Percentiles rank a stretch among this genome's conserved stretches.
These are phyloP conservation scores for Clarias gariepinus DNA, from an alignment of 2,113 vertebrate genomes.

Conservation along the genomic window DNA sequence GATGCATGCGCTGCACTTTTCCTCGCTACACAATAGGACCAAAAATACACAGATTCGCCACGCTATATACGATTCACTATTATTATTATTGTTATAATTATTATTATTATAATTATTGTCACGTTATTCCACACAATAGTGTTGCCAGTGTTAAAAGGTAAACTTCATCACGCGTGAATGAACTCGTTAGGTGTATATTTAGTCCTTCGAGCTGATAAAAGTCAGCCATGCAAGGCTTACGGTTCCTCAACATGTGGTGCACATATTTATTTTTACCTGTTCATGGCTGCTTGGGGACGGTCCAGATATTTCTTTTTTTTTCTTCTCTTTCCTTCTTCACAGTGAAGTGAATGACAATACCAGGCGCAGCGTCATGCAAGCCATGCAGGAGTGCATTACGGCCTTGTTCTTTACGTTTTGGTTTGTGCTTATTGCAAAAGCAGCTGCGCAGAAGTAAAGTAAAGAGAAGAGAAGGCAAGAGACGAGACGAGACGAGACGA, in stretches of 20 bases:
- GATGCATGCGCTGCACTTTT: conserved; percentile 60
- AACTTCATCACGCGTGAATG: conserved; percentile 24
- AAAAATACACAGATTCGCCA: conserved; percentile 58
- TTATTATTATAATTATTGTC: too few relatives aligned
- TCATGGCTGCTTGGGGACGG: conserved; percentile 65
- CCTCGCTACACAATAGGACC: conserved; percentile 71
- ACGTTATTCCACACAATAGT: too few relatives aligned
- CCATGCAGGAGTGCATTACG: conserved; percentile 70
- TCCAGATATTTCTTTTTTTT: conserved; percentile 54
- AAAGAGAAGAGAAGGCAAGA: neutral
- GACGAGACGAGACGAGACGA: too few relatives aligned
- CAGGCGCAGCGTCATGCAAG: conserved; percentile 73
- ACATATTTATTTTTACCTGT: conserved; percentile 64
- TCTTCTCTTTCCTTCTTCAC: conserved; percentile 46
- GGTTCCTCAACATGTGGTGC: conserved; percentile 64
- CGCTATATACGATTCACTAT: conserved; percentile 58
- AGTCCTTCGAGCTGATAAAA: conserved; percentile 66
- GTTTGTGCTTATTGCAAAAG: conserved; percentile 74
- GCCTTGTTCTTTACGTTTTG: conserved; percentile 69
- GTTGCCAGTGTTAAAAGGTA: neutral
- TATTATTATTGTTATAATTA: too few relatives aligned
- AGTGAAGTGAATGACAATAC: conserved; percentile 73
- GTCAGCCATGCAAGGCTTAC: conserved; percentile 55
- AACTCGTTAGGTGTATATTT: conserved; percentile 55
- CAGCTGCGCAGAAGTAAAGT: conserved; percentile 73